These are phyloP conservation scores for Periparus ater DNA, from an alignment of 2,797 vertebrate species.

Conservation along the genomic window DNA sequence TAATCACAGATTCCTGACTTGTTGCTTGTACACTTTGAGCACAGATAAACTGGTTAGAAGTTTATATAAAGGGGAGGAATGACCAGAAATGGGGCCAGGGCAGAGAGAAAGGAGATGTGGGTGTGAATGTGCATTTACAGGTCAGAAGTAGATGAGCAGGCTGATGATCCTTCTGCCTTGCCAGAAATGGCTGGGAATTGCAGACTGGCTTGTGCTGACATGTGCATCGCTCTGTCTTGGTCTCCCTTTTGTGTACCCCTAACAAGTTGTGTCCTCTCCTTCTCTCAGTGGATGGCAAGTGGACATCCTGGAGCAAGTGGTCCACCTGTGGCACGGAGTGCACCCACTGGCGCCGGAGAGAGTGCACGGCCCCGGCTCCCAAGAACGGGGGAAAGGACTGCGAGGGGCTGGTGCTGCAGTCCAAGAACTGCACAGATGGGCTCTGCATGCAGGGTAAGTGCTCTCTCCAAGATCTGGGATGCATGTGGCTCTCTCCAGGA, in stretches of 20 bases:
- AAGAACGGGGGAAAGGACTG: constrained; percentile 98
- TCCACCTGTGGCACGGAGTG: constrained; percentile 98
- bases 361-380: constrained; percentile 89
- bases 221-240: fast-evolving
- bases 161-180: not conserved
- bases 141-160: not conserved
- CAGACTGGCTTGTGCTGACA: not conserved
- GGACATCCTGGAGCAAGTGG: constrained; percentile 99
- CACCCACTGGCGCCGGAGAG: constrained; percentile 95
- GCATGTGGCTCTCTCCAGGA: fast-evolving
- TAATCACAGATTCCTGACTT: not conserved
- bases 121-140: not conserved
- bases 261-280: not conserved
- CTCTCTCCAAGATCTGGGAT: fast-evolving
- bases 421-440: constrained; percentile 98
- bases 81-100: fast-evolving
- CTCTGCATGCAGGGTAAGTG: constrained; percentile 99
- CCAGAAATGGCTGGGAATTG: not conserved
- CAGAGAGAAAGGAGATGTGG: not conserved
- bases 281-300: constrained; percentile 93
- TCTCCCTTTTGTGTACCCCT: not conserved
- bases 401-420: constrained; percentile 92
- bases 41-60: not conserved
- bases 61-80: not conserved
- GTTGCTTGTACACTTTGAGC: not conserved